phyloP scores from a whole-genome alignment of 2,113 vertebrate species.

The Brienomyrus longianalis region DNA sequence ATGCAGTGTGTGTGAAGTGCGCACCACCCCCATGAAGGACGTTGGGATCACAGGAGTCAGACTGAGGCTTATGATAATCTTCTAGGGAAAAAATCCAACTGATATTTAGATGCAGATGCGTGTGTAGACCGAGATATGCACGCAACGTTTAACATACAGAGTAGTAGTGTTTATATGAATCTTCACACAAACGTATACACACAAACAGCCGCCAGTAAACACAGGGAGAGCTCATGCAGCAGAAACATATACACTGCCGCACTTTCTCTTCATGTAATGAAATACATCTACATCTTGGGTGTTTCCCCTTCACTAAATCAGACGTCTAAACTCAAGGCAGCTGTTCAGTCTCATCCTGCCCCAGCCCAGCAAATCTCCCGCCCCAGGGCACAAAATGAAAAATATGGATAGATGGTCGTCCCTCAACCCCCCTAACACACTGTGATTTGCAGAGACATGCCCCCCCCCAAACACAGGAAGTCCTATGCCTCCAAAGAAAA shows the following conservation, averaged over 20 bases:
- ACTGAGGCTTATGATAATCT: not conserved
- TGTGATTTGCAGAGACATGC: conserved; percentile 3
- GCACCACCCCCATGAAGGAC: not conserved
- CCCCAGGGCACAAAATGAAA: conserved; percentile 10
- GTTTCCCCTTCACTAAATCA: conserved; percentile 47
- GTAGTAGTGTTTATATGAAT: not conserved
- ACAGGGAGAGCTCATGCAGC: not conserved
- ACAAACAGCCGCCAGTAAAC: not conserved
- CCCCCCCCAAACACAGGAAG: not conserved
- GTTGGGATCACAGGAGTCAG: not conserved
- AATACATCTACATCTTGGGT: conserved; percentile 29
- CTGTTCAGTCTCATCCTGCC: conserved; percentile 32
- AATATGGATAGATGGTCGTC: not conserved
- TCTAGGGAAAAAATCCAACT: not conserved
- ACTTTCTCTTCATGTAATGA: not conserved
- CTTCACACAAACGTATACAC: not conserved
- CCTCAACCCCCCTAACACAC: not conserved
- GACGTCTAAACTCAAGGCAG: conserved; percentile 45
- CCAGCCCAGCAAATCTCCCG: conserved; percentile 16
- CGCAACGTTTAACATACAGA: not conserved
- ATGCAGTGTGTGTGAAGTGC: not conserved
- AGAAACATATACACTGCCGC: not conserved
- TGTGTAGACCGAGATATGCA: not conserved
- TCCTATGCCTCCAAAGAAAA: not conserved
- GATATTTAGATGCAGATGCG: not conserved